These are phyloP conservation scores for Aphyosemion australe DNA, from an alignment of 2,113 vertebrate species.

Conservation along the genomic window DNA sequence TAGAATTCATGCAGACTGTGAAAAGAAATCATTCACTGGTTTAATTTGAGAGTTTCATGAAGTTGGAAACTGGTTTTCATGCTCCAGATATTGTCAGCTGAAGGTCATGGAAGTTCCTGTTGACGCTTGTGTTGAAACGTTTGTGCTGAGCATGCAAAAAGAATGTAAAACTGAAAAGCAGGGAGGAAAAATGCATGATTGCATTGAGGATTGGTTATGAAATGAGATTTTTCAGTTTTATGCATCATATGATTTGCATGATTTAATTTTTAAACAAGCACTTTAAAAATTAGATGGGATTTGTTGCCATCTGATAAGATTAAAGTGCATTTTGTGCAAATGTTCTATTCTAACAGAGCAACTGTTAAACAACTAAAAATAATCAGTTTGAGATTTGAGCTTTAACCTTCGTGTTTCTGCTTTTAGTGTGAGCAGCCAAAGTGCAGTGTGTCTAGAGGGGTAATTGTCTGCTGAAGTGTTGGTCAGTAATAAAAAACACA, in stretches of 20 bases:
- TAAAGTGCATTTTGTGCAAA: no score
- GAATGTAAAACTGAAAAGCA: constrained; percentile 2
- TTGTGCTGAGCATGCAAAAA: constrained; percentile 39
- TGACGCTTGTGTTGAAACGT: constrained; percentile 33
- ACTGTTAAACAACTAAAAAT: neutral
- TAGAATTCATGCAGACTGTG: constrained; percentile 60
- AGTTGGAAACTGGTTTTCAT: constrained; percentile 53
- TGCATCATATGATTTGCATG: neutral
- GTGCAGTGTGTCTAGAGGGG: constrained; percentile 28
- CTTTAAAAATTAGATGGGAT: neutral
- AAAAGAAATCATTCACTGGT: constrained; percentile 56
- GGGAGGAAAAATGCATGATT: neutral
- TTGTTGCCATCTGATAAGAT: no score
- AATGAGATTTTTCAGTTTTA: neutral
- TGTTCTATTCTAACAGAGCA: neutral
- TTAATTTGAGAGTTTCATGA: constrained; percentile 52
- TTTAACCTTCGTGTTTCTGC: constrained; percentile 20
- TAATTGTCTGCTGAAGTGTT: constrained; percentile 35
- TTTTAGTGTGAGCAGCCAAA: constrained; percentile 34
- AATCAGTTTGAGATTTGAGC: constrained; percentile 11
- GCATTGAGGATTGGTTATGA: constrained; percentile 3
- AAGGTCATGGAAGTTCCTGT: constrained; percentile 53
- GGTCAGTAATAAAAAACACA: constrained; percentile 30
- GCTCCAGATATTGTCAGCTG: constrained; percentile 57
- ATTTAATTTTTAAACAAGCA: neutral